These are phyloP conservation scores for Drosophila pseudotakahashii DNA, from an alignment of 2,888 invertebrate genomes.

Conservation along the genomic window DNA sequence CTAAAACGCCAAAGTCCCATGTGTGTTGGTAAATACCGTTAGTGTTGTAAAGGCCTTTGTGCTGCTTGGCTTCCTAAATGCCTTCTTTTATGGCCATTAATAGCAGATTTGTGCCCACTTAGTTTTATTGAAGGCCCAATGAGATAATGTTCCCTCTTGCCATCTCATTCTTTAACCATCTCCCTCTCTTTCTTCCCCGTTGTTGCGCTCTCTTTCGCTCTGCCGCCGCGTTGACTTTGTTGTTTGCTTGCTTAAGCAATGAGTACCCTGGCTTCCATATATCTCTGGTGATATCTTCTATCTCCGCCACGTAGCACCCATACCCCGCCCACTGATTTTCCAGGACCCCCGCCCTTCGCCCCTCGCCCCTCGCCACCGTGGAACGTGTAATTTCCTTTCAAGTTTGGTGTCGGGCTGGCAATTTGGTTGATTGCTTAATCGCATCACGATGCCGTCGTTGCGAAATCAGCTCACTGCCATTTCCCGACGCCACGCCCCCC, in stretches of 20 bases:
- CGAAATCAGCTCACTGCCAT: constrained; percentile 64
- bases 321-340: neutral
- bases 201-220: neutral
- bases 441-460: constrained; percentile 69
- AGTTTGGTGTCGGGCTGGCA: constrained; percentile 77
- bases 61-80: neutral
- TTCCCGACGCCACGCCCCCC: constrained; percentile 25
- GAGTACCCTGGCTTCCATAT: constrained; percentile 19
- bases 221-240: constrained; percentile 15
- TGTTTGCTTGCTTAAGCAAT: constrained; percentile 28
- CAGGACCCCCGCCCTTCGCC: neutral
- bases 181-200: neutral
- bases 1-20: too few relatives aligned
- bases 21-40: neutral
- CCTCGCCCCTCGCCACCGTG: neutral
- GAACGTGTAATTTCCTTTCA: constrained; percentile 78
- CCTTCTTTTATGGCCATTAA: neutral
- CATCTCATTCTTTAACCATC: neutral
- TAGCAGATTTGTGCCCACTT: constrained; percentile 11
- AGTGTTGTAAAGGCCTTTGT: neutral
- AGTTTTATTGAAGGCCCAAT: constrained; percentile 1
- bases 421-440: constrained; percentile 79
- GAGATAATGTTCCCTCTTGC: neutral
- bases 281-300: constrained; percentile 37
- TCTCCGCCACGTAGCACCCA: constrained; percentile 38